Base-by-base conservation (phyloP, 2,888 invertebrate genomes). In the Rhagium mordax region DNA sequence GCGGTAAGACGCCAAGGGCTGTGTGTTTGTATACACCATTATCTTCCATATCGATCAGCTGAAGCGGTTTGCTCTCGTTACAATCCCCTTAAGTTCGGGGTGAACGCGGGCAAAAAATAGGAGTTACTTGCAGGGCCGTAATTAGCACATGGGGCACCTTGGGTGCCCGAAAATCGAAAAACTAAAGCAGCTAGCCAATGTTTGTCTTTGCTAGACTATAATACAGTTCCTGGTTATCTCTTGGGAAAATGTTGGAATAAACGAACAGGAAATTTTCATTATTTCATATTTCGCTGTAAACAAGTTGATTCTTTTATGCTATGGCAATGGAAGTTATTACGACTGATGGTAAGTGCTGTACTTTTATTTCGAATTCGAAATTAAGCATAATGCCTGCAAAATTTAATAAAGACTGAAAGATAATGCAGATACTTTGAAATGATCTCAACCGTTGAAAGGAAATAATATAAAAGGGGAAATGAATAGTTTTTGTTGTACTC, bases 1-100 rank as follows among this genome's bases (percentile, higher is more conserved):
- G 29, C 10, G 29, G 29, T n/a, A 27, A 59, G 16, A 27, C 33
- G 51, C 51, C 18, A 16, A 49, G 53, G 51, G n/a, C 24, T 51
- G 64, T 48, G 53, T 53, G 53, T 65, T 65, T 65, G 20, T 53
- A 29, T 53, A 65, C 53, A 20, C 33, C 65, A 53, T 65, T 53
- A 53, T 53, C 65, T 51, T 20, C 27, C 18, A 29, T 65, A 53
- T 53, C 33, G 65, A 65, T 65, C 59, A 33, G 57, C 29, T 20
- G 53, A 24, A 53, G 41, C 41, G 21, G 53, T 33, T 33, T 18
- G 21, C 18, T 59, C 59, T 41, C 41, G 41, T 41, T 41, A 41
- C 41, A 41, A 13, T n/a, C 13, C n/a, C n/a, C 41, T 4, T 41
- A 33, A 41, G 13, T 41, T 41, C n/a, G n/a, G 41, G 41, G 41